phyloP scores from a whole-genome alignment of 2,888 invertebrate species.

The Digitonthophagus gazella region DNA sequence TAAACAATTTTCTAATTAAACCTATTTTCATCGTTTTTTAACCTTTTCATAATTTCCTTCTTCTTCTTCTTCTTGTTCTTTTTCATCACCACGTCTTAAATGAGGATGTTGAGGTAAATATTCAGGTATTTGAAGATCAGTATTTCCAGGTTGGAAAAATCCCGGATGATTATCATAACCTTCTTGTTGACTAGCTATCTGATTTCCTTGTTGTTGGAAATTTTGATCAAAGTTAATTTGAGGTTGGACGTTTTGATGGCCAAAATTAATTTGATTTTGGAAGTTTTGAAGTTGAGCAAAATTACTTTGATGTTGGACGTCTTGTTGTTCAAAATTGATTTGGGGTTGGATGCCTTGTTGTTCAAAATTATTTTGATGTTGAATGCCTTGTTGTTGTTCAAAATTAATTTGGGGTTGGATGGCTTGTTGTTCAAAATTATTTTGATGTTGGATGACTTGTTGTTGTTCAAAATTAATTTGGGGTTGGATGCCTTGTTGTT shows the following conservation, averaged over 20 bases:
- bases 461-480: slow-evolving; percentile 8
- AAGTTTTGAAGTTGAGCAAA: slow-evolving; percentile 5
- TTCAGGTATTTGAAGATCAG: slow-evolving; percentile 27
- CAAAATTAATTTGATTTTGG: slow-evolving; percentile 3
- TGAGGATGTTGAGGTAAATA: slow-evolving; percentile 28
- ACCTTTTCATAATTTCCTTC: slow-evolving; percentile 7
- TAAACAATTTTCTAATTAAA: not conserved
- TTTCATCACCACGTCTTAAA: slow-evolving; percentile 14
- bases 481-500: not conserved
- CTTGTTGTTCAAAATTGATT: slow-evolving; percentile 8
- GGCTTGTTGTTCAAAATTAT: not conserved
- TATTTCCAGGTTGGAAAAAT: slow-evolving; percentile 24
- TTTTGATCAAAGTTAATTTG: slow-evolving; percentile 4
- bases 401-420: slow-evolving; percentile 4
- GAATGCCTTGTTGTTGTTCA: slow-evolving; percentile 13
- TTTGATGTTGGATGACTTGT: slow-evolving; percentile 1
- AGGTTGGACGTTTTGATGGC: not conserved
- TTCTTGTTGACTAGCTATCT: no score
- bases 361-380: slow-evolving; percentile 12
- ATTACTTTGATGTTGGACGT: slow-evolving; percentile 10
- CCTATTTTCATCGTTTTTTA: slow-evolving; percentile 15
- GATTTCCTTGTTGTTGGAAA: slow-evolving; percentile 10
- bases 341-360: slow-evolving; percentile 18
- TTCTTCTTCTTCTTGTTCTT: slow-evolving; percentile 13
- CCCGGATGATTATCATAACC: slow-evolving; percentile 20